Evolutionary conservation across 2,113 vertebrate species (phyloP).

Genomic region (Lontra canadensis): DNA sequence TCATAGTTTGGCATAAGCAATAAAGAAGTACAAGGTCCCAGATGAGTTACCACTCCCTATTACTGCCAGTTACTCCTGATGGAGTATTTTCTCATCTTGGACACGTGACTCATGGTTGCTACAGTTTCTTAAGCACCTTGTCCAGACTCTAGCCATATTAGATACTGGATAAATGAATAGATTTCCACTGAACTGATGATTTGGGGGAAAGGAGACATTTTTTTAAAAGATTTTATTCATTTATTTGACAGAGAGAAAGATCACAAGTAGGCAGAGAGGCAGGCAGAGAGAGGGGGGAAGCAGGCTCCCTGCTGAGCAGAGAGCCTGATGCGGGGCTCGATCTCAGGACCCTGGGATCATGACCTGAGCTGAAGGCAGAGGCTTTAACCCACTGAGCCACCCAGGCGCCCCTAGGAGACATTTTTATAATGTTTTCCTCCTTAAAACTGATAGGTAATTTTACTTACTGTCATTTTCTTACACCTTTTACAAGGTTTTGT

Average conservation of each 20-base stretch:
- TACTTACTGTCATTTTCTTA: background rate
- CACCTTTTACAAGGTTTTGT: background rate
- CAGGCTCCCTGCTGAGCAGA: too few relatives aligned
- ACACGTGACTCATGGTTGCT: background rate
- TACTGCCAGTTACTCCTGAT: background rate
- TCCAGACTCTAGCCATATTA: background rate
- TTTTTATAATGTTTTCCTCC: background rate
- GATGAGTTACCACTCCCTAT: background rate
- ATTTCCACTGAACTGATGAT: background rate
- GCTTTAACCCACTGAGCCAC: too few relatives aligned
- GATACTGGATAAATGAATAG: background rate
- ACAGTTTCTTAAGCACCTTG: background rate
- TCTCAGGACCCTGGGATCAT: too few relatives aligned
- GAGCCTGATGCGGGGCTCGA: too few relatives aligned
- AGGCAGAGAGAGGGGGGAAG: too few relatives aligned
- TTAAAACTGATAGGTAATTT: background rate
- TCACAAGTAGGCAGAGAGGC: too few relatives aligned
- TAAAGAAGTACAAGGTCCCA: background rate
- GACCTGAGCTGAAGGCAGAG: too few relatives aligned
- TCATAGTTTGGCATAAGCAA: background rate
- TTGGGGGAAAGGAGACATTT: background rate
- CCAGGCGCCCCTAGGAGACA: background rate
- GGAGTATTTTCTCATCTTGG: constrained; percentile 7
- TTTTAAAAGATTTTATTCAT: background rate
- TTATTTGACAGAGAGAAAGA: too few relatives aligned